Evolutionary conservation across 2,797 vertebrate species (phyloP).

Genomic region (Bovichtus diacanthus): DNA sequence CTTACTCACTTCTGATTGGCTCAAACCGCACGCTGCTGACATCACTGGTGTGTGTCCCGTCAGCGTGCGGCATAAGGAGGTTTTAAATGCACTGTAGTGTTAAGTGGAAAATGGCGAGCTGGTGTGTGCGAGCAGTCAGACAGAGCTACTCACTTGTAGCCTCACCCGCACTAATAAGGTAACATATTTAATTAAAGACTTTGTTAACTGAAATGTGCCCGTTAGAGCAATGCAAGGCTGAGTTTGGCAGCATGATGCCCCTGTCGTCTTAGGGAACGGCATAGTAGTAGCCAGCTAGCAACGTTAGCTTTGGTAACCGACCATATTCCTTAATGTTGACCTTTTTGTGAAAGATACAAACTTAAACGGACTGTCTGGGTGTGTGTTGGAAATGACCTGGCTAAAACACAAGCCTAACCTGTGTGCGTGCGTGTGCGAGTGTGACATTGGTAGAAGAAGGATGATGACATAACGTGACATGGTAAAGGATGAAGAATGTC

Average conservation of each 20-base stretch:
- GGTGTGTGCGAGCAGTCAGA: conserved; percentile 76
- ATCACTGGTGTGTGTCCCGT: not conserved
- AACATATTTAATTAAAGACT: not conserved
- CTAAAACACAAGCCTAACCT: fast-evolving
- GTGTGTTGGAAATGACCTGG: fast-evolving
- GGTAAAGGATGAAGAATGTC: not conserved
- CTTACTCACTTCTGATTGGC: conserved; percentile 66
- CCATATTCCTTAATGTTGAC: not conserved
- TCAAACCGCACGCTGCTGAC: fast-evolving
- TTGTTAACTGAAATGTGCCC: fast-evolving
- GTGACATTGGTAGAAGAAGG: not conserved
- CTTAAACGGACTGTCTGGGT: not conserved
- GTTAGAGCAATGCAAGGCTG: not conserved
- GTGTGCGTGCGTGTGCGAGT: not conserved
- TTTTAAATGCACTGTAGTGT: not conserved
- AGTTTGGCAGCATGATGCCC: not conserved
- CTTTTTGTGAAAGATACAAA: not conserved
- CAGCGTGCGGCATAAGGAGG: conserved; percentile 64
- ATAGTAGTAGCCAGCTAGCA: conserved; percentile 28
- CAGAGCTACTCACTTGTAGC: conserved; percentile 76
- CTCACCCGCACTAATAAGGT: conserved; percentile 74
- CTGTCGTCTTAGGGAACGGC: not conserved
- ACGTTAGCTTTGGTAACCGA: conserved; percentile 12
- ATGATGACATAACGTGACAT: conserved; percentile 46
- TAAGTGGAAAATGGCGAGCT: conserved; percentile 79